Conservation (phyloP, 2,797 vertebrate genomes). For the Coregonus ussuriensis region DNA sequence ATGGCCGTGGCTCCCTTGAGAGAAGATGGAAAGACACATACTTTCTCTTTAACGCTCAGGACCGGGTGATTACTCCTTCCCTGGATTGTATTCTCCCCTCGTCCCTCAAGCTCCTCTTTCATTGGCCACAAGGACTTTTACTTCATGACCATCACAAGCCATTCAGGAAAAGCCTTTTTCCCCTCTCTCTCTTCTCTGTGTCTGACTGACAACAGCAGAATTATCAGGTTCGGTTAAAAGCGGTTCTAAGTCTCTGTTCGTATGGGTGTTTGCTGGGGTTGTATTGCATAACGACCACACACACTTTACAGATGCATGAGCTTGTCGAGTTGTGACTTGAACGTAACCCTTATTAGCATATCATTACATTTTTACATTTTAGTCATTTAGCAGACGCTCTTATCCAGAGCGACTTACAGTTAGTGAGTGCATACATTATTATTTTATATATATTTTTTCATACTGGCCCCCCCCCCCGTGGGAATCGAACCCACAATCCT, state of each 20-base stretch:
- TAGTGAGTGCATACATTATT: too few relatives aligned
- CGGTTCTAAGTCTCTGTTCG: neutral
- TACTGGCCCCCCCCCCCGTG: too few relatives aligned
- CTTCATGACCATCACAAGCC: neutral
- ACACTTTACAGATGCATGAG: neutral
- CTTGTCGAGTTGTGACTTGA: neutral
- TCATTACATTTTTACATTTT: too few relatives aligned
- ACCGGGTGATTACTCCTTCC: neutral
- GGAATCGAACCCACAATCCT: too few relatives aligned
- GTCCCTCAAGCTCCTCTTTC: neutral
- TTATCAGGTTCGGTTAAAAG: neutral
- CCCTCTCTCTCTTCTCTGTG: neutral
- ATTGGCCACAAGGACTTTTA: neutral
- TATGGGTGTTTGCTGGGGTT: neutral
- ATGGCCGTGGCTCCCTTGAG: slow-evolving; percentile 51
- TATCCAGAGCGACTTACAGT: too few relatives aligned
- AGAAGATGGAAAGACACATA: slow-evolving; percentile 37
- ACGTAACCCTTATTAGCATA: neutral
- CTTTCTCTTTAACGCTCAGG: slow-evolving; percentile 22
- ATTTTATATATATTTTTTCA: too few relatives aligned
- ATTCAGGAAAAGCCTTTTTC: neutral
- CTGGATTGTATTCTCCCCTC: neutral
- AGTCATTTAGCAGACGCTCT: too few relatives aligned
- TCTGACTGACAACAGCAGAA: neutral
- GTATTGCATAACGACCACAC: neutral